A percentile compares a stretch with the other conserved stretches of the same genome.
phyloP scores from a whole-genome alignment of 1,140 invertebrate species.

The Pseudomyrmex dendroicus region DNA sequence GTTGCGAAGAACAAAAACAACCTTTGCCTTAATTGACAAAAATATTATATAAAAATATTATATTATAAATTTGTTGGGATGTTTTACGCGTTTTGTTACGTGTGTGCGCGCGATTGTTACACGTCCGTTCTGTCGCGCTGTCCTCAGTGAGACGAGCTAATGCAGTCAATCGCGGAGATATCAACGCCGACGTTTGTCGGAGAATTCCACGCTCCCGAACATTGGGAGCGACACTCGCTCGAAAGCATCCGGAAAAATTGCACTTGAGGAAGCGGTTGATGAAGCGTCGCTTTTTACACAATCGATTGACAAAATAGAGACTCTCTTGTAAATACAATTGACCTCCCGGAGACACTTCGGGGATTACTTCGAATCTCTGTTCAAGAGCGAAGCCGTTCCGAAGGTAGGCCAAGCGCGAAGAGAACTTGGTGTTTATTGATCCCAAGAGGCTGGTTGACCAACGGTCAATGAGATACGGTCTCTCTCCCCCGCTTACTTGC shows the following conservation, averaged over 20 bases:
- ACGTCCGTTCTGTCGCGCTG: no score
- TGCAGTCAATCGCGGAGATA: constrained; percentile 60
- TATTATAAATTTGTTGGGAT: not conserved
- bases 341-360: not conserved
- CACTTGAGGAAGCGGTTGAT: no score
- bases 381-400: not conserved
- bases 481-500: constrained; percentile 76
- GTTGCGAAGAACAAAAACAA: constrained; percentile 14
- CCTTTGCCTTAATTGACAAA: not conserved
- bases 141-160: no score
- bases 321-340: no score
- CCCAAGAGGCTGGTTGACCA: constrained; percentile 83
- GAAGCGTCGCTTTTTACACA: no score
- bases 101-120: no score
- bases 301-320: not conserved
- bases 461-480: constrained; percentile 85
- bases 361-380: constrained; percentile 19
- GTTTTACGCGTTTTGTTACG: not conserved
- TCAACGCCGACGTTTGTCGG: constrained; percentile 55
- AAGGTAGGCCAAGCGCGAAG: constrained; percentile 41
- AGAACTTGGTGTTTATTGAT: constrained; percentile 80
- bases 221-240: not conserved
- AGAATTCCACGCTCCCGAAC: not conserved
- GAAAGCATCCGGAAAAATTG: not conserved
- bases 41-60: not conserved